A percentile compares a stretch with the other conserved stretches of the same genome.
These are phyloP conservation scores for Tachystola acroxantha DNA, from an alignment of 2,888 invertebrate species.

Conservation along the genomic window DNA sequence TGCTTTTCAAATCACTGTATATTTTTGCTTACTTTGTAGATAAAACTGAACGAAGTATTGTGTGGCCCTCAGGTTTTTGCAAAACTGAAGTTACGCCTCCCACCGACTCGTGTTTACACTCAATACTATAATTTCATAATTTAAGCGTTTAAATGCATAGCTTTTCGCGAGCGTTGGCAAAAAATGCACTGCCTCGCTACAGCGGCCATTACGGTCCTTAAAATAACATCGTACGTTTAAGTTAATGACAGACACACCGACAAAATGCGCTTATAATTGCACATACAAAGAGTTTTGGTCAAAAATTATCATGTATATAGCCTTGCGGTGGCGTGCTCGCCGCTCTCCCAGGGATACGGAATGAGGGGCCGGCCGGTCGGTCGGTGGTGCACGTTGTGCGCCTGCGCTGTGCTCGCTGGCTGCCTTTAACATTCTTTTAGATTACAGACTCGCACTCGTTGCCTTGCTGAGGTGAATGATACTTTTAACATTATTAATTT, in stretches of 20 bases:
- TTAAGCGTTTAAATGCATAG: constrained; percentile 77
- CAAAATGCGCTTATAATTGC: constrained; percentile 76
- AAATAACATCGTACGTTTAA: constrained; percentile 78
- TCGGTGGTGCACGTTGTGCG: no score
- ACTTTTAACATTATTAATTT: no score
- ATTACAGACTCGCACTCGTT: no score
- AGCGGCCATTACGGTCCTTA: constrained; percentile 72
- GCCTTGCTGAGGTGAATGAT: no score
- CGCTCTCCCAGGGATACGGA: constrained; percentile 32
- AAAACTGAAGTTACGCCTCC: constrained; percentile 20
- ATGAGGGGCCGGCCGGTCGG: no score
- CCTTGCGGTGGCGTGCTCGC: constrained; percentile 29
- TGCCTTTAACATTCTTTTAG: no score
- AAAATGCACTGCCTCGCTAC: constrained; percentile 61
- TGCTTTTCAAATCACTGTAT: no score
- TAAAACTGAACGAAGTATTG: neutral
- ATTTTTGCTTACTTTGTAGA: neutral
- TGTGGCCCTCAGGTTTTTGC: constrained; percentile 10
- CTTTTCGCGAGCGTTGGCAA: constrained; percentile 68
- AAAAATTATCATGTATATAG: constrained; percentile 67
- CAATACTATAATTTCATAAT: constrained; percentile 77
- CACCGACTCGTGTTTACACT: constrained; percentile 60
- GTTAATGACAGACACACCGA: constrained; percentile 76
- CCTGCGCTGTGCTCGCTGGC: no score
- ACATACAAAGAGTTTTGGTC: constrained; percentile 72